Conservation (phyloP, 2,113 vertebrate species). For the Galeopterus variegatus region DNA sequence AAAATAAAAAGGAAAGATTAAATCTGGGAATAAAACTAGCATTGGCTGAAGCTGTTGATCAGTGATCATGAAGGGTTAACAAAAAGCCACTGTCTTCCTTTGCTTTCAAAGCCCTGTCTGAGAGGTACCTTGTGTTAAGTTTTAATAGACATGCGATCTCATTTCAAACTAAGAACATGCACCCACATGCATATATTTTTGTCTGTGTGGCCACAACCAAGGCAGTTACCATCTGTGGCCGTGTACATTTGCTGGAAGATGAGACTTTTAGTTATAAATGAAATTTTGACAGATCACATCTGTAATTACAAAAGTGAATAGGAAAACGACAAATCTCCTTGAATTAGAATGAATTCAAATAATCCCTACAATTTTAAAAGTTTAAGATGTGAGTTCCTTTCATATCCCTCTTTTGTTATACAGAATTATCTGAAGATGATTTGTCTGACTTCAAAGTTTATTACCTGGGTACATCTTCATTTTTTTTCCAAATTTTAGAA, state of each 20-base stretch:
- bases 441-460: not conserved
- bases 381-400: not conserved
- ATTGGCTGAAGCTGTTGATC: not conserved
- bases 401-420: not conserved
- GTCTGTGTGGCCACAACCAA: not conserved
- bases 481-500: slow-evolving; percentile 40
- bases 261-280: slow-evolving; percentile 38
- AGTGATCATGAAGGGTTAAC: not conserved
- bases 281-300: not conserved
- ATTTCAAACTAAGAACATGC: slow-evolving; percentile 3
- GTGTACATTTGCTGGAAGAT: not conserved
- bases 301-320: slow-evolving; percentile 26
- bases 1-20: not conserved
- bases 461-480: not conserved
- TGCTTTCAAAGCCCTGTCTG: not conserved
- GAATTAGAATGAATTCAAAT: slow-evolving; percentile 17
- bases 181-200: not conserved
- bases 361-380: not conserved
- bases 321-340: not conserved
- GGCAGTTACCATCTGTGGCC: not conserved
- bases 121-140: not conserved
- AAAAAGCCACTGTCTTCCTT: not conserved
- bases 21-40: not conserved
- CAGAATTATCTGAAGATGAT: not conserved
- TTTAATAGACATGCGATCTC: slow-evolving; percentile 6